Evolutionary conservation across 2,888 invertebrate genomes (phyloP).

Genomic region (Luperina testacea): DNA sequence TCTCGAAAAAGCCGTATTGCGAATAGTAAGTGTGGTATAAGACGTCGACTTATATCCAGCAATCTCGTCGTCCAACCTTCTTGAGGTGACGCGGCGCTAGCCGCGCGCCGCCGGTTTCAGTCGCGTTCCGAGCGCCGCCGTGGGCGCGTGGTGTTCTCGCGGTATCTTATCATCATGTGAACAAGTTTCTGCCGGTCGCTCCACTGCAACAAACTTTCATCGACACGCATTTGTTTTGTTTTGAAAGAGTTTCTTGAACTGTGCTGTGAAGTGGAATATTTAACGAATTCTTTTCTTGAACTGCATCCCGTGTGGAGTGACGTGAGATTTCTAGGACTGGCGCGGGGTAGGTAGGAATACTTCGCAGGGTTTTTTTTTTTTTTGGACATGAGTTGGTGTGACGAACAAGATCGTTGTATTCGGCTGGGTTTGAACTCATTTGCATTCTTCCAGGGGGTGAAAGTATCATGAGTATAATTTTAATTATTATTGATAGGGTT

Average conservation of each 20-base stretch:
- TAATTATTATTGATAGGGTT: neutral
- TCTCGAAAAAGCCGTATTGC: slow-evolving; percentile 71
- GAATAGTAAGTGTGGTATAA: slow-evolving; percentile 73
- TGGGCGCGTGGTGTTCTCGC: neutral
- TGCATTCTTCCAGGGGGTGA: neutral
- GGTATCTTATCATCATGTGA: slow-evolving; percentile 2
- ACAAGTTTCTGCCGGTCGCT: neutral
- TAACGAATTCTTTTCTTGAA: slow-evolving; percentile 1
- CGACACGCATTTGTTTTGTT: slow-evolving; percentile 9
- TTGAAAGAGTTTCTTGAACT: slow-evolving; percentile 17
- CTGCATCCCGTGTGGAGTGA: neutral
- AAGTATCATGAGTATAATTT: no score
- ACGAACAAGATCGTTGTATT: neutral
- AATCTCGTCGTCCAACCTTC: slow-evolving; percentile 20
- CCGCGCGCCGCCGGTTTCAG: slow-evolving; percentile 30
- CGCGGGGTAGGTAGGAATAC: neutral
- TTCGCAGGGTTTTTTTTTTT: slow-evolving; percentile 5
- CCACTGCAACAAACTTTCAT: slow-evolving; percentile 3
- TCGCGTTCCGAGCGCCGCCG: slow-evolving; percentile 2
- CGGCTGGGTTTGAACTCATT: neutral
- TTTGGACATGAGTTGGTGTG: slow-evolving; percentile 10
- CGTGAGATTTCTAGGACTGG: slow-evolving; percentile 3
- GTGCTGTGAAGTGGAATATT: slow-evolving; percentile 50
- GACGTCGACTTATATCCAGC: slow-evolving; percentile 63
- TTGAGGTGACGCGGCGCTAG: neutral